phyloP scores from a whole-genome alignment of 1,140 invertebrate genomes.

The Heliconius hewitsoni region DNA sequence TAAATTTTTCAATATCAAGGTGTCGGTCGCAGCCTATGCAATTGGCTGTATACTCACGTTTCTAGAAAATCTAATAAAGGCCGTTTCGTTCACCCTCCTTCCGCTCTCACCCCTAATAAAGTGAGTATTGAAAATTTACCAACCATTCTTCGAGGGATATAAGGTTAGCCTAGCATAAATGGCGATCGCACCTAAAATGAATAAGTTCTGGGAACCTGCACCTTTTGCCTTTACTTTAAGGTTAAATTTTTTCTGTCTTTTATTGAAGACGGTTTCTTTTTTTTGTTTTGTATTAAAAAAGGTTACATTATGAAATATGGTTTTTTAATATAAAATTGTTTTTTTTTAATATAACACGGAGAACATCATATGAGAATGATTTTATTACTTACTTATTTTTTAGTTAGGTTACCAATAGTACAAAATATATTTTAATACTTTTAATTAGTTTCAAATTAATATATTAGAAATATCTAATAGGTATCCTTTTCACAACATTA shows the following conservation, averaged over 20 bases:
- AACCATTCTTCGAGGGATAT: slow-evolving; percentile 80
- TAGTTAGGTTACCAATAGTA: no score
- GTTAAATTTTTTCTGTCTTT: slow-evolving; percentile 34
- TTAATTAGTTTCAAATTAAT: no score
- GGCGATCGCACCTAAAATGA: slow-evolving; percentile 59
- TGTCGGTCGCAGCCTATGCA: slow-evolving; percentile 65
- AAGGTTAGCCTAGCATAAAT: slow-evolving; percentile 74
- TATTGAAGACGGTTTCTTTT: slow-evolving; percentile 51
- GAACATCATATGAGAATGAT: no score
- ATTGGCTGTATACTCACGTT: slow-evolving; percentile 71
- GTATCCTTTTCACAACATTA: no score
- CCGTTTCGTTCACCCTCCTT: slow-evolving; percentile 72
- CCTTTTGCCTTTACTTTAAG: slow-evolving; percentile 38
- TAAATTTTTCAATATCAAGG: slow-evolving; percentile 54
- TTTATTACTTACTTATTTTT: no score
- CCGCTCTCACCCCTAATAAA: slow-evolving; percentile 80
- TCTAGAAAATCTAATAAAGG: slow-evolving; percentile 80
- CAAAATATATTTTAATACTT: no score
- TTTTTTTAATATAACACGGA: no score
- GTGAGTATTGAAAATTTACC: slow-evolving; percentile 82
- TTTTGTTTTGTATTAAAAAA: slow-evolving; percentile 53
- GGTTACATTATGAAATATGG: slow-evolving; percentile 58
- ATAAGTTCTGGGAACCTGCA: slow-evolving; percentile 39
- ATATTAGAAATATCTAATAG: no score
- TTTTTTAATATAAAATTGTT: slow-evolving; percentile 43